Evolutionary conservation across 2,888 invertebrate species (phyloP).

Genomic region (Drosophila neutralis): DNA sequence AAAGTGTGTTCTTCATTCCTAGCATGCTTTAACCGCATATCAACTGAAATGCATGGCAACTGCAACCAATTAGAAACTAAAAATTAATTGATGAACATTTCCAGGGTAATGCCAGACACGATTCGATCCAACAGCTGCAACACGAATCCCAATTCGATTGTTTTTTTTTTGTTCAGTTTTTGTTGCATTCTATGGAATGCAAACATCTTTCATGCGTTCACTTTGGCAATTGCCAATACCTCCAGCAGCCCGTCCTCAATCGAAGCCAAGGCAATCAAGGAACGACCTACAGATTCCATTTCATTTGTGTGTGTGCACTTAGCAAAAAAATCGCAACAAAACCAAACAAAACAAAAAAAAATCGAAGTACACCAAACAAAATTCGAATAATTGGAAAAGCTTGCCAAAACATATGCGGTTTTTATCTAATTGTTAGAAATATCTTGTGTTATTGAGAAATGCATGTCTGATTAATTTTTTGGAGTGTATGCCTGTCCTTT

Average conservation of each 20-base stretch:
- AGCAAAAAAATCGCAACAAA: neutral
- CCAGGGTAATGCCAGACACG: conserved; percentile 16
- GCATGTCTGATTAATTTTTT: neutral
- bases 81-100: conserved; percentile 54
- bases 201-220: conserved; percentile 56
- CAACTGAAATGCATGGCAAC: conserved; percentile 18
- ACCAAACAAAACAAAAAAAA: too few species aligned
- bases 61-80: conserved; percentile 52
- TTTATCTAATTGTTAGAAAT: neutral
- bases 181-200: conserved; percentile 50
- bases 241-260: neutral
- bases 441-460: neutral
- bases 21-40: neutral
- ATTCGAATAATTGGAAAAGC: neutral
- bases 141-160: conserved; percentile 4
- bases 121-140: conserved; percentile 12
- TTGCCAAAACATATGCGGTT: neutral
- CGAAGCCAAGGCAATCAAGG: conserved; percentile 45
- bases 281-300: conserved; percentile 59
- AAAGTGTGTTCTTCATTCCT: neutral
- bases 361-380: neutral
- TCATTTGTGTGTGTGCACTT: conserved; percentile 33
- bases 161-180: neutral
- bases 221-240: conserved; percentile 9
- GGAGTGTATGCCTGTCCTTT: conserved; percentile 3